Conservation (phyloP, 1,140 invertebrate genomes). For the Pseudomyrmex flavicornis region DNA sequence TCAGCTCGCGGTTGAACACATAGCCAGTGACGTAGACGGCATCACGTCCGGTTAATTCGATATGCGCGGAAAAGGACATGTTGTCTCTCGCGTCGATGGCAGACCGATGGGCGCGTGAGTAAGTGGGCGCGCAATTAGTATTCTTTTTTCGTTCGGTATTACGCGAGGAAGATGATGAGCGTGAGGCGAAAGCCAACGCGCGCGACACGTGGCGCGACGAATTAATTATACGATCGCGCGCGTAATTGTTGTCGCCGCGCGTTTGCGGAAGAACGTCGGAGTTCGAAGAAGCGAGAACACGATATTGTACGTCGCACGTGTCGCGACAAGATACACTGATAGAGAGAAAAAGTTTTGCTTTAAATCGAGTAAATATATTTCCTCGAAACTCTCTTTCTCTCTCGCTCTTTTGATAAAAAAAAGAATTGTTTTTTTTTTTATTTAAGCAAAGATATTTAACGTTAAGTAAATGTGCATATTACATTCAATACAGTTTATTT, state of each 20-base stretch:
- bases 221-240: constrained; percentile 76
- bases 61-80: constrained; percentile 46
- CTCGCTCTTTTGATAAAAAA: too few species aligned
- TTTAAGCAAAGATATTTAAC: too few species aligned
- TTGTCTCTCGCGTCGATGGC: background rate
- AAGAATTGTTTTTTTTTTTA: too few species aligned
- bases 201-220: constrained; percentile 77
- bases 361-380: too few species aligned
- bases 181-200: constrained; percentile 76
- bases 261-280: constrained; percentile 64
- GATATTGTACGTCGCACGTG: constrained; percentile 70
- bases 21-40: constrained; percentile 18
- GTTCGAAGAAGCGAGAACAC: constrained; percentile 60
- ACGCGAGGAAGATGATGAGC: constrained; percentile 73
- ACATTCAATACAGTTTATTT: too few species aligned
- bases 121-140: constrained; percentile 62
- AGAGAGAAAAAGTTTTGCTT: too few species aligned
- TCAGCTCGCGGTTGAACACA: constrained; percentile 13
- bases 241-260: constrained; percentile 75
- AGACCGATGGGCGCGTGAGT: constrained; percentile 38
- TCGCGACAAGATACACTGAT: constrained; percentile 17
- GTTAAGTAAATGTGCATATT: too few species aligned
- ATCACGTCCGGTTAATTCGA: constrained; percentile 63
- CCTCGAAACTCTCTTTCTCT: too few species aligned
- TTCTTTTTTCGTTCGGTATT: constrained; percentile 64